Evolutionary conservation across 2,888 invertebrate genomes (phyloP), one percentile per base, ranked within the genome.

Genomic region (Oligia latruncula): DNA sequence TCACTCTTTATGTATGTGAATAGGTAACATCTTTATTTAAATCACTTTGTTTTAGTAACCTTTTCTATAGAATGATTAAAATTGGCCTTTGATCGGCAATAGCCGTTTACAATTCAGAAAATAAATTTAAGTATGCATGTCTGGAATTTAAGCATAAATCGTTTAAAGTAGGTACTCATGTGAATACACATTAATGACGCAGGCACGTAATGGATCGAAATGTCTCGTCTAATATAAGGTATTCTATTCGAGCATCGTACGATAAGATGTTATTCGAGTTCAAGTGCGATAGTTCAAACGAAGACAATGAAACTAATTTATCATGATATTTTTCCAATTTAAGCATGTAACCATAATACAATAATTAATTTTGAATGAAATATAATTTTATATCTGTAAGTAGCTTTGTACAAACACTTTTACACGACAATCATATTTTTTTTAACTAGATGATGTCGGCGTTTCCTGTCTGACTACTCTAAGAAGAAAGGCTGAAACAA

Each of bases 101-200:
- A 9, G 1, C 17, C 13, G 20, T 64, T 29, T 29, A 43, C 11
- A 65, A 55, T 43, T 65, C 5, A 52, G 4, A 62, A 62, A 68
- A 49, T 43, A 64, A 8, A 3, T 66, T 0, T 46, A 11, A n/a
- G 0, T 29, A 46, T 29, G 29, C 29, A 29, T 20, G 49, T 40
- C 77, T 52, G 20, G n/a, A 83, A n/a, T 35, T 60, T n/a, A 55
- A 62, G 1, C 52, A 66, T 52, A 66, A 29, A 84, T 84, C 65
- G 29, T 60, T 35, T 52, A 52, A 65, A 78, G 43, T 29, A 29
- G 29, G 29, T n/a, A 71, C 35, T 60, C 43, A 52, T 52, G 74
- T 64, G 52, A 82, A 64, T 70, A 65, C 35, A 66, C 67, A 67
- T 73, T 52, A 60, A 52, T 64, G 55, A 62, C 65, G 64, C 46